Conservation (phyloP, 1,140 invertebrate genomes). For the Xylocopa sonorina region DNA sequence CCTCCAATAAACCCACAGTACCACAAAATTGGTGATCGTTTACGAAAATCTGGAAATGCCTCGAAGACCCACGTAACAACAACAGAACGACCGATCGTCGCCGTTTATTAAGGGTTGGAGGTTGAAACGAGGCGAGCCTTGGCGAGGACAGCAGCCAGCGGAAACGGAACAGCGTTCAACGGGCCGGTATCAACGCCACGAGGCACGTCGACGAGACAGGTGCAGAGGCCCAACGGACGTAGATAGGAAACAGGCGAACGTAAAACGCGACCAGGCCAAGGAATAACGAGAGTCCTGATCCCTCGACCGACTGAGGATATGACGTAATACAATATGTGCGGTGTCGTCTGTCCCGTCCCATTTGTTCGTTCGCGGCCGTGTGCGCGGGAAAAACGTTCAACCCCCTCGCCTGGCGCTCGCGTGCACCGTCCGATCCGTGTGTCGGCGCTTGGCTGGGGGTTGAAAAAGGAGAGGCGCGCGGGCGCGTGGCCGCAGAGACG, state of each 20-base stretch:
- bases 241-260: constrained; percentile 18
- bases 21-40: not conserved
- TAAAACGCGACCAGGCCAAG: constrained; percentile 42
- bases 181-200: not conserved
- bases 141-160: not conserved
- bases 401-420: no score
- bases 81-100: no score
- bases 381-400: constrained; percentile 39
- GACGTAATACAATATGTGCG: constrained; percentile 72
- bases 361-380: constrained; percentile 62
- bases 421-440: constrained; percentile 26
- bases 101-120: no score
- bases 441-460: not conserved
- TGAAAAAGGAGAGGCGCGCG: constrained; percentile 22
- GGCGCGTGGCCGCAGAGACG: constrained; percentile 3
- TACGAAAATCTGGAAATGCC: not conserved
- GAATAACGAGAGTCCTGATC: constrained; percentile 59
- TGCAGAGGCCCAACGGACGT: not conserved
- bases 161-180: not conserved
- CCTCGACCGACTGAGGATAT: constrained; percentile 45
- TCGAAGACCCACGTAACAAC: not conserved
- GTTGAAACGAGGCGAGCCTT: not conserved
- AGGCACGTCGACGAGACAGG: not conserved
- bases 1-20: not conserved
- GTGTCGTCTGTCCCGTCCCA: constrained; percentile 72